Percentiles rank a stretch among this genome's conserved stretches.
phyloP scores from a whole-genome alignment of 2,888 invertebrate genomes.

The Luperina testacea region DNA sequence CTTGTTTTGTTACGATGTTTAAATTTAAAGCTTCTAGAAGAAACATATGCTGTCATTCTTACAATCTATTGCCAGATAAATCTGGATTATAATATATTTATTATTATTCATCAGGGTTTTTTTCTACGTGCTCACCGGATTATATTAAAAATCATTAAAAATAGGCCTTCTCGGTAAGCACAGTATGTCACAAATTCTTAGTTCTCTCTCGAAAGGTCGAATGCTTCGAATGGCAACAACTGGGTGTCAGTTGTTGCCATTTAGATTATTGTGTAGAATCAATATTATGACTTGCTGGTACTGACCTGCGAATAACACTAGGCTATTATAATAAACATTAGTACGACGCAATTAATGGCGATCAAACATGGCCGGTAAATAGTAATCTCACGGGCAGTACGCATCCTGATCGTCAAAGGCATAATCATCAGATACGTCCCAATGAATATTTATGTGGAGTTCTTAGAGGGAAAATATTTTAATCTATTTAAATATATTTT shows the following conservation, averaged over 20 bases:
- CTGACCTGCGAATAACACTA: constrained; percentile 58
- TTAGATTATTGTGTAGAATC: constrained; percentile 40
- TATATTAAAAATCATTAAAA: neutral
- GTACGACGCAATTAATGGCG: constrained; percentile 61
- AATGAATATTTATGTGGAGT: constrained; percentile 41
- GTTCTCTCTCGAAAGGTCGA: constrained; percentile 24
- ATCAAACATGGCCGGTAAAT: constrained; percentile 65
- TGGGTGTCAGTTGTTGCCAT: constrained; percentile 28
- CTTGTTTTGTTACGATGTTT: neutral
- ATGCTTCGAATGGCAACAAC: too few relatives aligned
- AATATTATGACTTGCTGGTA: constrained; percentile 49
- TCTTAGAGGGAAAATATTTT: constrained; percentile 5
- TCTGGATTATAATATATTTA: neutral
- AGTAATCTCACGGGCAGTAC: constrained; percentile 65
- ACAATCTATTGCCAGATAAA: neutral
- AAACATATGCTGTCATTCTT: neutral
- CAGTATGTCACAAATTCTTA: constrained; percentile 11
- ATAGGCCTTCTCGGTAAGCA: neutral
- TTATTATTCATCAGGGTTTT: neutral
- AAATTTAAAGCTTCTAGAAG: neutral
- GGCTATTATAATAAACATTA: constrained; percentile 56
- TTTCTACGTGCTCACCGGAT: too few relatives aligned
- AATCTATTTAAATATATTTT: constrained; percentile 13
- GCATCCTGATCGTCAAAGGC: constrained; percentile 46
- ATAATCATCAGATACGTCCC: constrained; percentile 49